Evolutionary conservation across 2,797 vertebrate genomes (phyloP).

Genomic region (Parambassis ranga): DNA sequence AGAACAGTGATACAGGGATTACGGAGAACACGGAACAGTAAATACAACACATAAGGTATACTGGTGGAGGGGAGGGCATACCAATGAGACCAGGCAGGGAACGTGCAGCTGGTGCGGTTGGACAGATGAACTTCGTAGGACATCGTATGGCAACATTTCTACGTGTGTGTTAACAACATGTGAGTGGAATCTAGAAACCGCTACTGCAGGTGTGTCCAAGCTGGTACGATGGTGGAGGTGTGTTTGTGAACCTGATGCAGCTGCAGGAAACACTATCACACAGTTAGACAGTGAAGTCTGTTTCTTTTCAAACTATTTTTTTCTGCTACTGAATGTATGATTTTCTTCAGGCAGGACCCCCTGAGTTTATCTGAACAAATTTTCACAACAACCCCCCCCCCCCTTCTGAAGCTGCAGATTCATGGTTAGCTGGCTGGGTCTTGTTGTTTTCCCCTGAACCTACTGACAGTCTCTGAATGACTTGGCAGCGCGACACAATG

Average conservation of each 20-base stretch:
- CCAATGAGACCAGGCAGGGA: neutral
- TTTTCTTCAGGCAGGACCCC: neutral
- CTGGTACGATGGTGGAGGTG: too few relatives aligned
- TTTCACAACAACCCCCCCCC: too few relatives aligned
- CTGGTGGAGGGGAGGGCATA: neutral
- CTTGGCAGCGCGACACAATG: slow-evolving; percentile 1
- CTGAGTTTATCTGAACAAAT: too few relatives aligned
- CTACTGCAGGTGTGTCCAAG: too few relatives aligned
- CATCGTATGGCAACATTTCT: too few relatives aligned
- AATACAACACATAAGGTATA: slow-evolving; percentile 3
- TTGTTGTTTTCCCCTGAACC: slow-evolving; percentile 6
- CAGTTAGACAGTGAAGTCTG: too few relatives aligned
- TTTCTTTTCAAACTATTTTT: neutral
- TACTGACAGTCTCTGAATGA: slow-evolving; percentile 20
- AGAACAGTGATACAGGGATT: slow-evolving; percentile 30
- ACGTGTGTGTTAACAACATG: too few relatives aligned
- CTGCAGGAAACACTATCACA: neutral
- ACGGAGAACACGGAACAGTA: slow-evolving; percentile 34
- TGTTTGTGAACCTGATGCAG: too few relatives aligned
- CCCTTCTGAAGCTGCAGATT: neutral
- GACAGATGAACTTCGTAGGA: too few relatives aligned
- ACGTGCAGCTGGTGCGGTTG: neutral
- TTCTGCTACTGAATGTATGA: neutral
- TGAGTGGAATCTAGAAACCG: too few relatives aligned
- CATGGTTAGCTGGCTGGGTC: neutral